Conservation (phyloP, 1,140 invertebrate genomes). For the Anastrepha ludens region DNA sequence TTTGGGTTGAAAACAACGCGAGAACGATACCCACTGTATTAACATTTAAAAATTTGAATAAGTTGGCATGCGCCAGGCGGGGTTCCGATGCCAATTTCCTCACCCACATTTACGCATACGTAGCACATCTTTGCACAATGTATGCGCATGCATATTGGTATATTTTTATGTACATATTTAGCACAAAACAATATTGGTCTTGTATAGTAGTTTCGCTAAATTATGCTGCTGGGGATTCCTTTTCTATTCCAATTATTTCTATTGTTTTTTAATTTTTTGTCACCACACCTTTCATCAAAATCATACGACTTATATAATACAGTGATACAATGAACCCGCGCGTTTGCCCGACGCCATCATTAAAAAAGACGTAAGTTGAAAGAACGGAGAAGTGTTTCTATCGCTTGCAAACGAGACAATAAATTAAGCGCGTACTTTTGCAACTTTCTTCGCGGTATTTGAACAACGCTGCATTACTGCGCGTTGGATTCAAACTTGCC, state of each 20-base stretch:
- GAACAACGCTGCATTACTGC: background rate
- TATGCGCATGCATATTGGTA: background rate
- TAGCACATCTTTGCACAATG: background rate
- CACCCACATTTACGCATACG: background rate
- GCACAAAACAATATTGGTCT: background rate
- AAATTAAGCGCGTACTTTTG: background rate
- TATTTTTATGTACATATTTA: background rate
- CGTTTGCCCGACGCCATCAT: background rate
- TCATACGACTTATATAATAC: too few species aligned
- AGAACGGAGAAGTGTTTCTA: background rate
- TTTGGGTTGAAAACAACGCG: slow-evolving; percentile 37
- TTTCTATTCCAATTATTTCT: too few species aligned
- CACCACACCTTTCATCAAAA: too few species aligned
- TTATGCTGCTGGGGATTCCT: too few species aligned
- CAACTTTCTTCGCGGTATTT: background rate
- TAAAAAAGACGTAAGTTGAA: background rate
- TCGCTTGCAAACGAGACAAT: background rate
- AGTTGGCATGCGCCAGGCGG: slow-evolving; percentile 31
- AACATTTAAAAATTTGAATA: slow-evolving; percentile 30
- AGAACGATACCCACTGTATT: background rate
- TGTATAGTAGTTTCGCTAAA: too few species aligned
- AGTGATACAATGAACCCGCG: too few species aligned
- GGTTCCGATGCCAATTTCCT: background rate
- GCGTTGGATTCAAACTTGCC: background rate
- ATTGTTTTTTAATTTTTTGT: too few species aligned